These are phyloP conservation scores for Acropternis orthonyx DNA, from an alignment of 2,797 vertebrate genomes.

Conservation along the genomic window DNA sequence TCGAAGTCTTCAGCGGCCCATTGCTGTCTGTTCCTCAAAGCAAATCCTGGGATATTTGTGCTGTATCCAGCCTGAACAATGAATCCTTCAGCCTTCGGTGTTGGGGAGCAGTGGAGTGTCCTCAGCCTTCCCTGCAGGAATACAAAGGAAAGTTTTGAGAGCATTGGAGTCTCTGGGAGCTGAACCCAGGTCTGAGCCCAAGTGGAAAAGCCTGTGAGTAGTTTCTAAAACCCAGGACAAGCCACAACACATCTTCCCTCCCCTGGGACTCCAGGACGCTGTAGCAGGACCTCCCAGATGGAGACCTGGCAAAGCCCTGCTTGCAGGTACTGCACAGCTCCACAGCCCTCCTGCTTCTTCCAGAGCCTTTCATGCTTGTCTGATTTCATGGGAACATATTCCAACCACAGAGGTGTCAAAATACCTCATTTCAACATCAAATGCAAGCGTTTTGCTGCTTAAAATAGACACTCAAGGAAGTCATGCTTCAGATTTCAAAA, in stretches of 20 bases:
- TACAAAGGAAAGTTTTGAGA: not conserved
- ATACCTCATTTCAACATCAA: not conserved
- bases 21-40: not conserved
- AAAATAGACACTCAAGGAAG: not conserved
- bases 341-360: fast-evolving
- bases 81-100: not conserved
- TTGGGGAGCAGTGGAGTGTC: not conserved
- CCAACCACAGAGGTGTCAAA: not conserved
- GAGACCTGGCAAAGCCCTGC: not conserved
- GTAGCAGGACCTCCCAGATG: not conserved
- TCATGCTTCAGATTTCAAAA: not conserved
- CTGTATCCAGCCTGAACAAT: not conserved
- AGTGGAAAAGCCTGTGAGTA: fast-evolving
- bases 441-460: not conserved
- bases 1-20: not conserved
- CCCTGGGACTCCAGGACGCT: not conserved
- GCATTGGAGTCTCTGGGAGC: not conserved
- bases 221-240: not conserved
- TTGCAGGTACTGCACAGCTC: not conserved
- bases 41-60: not conserved
- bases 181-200: not conserved
- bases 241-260: not conserved
- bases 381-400: not conserved
- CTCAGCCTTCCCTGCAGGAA: not conserved
- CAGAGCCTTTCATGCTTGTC: not conserved